A percentile compares a stretch with the other conserved stretches of the same genome.
Conservation (phyloP, 2,888 invertebrate species). For the Melanostoma mellinum region DNA sequence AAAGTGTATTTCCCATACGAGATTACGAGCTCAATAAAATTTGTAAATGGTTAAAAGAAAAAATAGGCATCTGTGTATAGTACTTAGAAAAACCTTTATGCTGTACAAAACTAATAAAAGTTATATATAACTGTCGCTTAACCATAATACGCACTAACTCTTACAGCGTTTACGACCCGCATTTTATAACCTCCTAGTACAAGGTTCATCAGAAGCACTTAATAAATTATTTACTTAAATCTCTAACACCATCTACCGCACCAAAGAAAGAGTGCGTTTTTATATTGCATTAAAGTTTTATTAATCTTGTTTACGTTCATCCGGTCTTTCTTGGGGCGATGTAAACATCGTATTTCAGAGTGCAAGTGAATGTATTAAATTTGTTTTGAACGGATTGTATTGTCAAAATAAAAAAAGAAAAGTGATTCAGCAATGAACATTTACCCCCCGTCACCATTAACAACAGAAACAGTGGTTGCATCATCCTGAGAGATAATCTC, state of each 20-base stretch:
- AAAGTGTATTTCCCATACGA: too few species aligned
- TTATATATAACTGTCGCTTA: not conserved
- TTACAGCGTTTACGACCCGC: too few species aligned
- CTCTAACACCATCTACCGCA: constrained; percentile 19
- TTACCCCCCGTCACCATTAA: constrained; percentile 6
- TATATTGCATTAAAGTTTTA: constrained; percentile 21
- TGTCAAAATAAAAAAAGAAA: constrained; percentile 23
- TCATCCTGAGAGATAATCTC: constrained; percentile 44
- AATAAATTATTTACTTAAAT: not conserved
- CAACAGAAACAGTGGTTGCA: constrained; percentile 34
- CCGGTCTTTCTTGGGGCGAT: not conserved
- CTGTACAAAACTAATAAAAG: not conserved
- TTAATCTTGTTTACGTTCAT: not conserved
- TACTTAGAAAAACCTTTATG: not conserved
- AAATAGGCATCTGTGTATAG: too few species aligned
- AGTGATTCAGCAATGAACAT: constrained; percentile 54
- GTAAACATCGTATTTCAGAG: constrained; percentile 9
- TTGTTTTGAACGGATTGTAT: constrained; percentile 36
- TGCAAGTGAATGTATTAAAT: constrained; percentile 30
- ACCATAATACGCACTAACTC: too few species aligned
- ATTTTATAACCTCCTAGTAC: not conserved
- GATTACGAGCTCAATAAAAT: too few species aligned
- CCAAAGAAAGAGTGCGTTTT: constrained; percentile 13
- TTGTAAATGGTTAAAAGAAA: too few species aligned
- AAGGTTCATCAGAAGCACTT: not conserved